Evolutionary conservation across 2,797 vertebrate species (phyloP).

Genomic region (Decapterus maruadsi): DNA sequence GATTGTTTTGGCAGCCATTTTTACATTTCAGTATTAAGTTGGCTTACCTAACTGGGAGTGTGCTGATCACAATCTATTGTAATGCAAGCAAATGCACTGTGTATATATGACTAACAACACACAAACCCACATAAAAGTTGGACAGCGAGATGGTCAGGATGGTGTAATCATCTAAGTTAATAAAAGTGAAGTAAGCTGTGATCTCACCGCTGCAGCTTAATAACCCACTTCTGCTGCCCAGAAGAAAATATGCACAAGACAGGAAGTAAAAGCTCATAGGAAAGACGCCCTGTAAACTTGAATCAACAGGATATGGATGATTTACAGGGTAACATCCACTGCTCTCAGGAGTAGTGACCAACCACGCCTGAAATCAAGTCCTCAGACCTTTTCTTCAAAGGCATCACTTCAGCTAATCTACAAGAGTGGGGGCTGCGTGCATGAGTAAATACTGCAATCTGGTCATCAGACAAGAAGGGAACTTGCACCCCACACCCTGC

Average conservation of each 20-base stretch:
- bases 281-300: slow-evolving; percentile 62
- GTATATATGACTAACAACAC: too few relatives aligned
- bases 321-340: slow-evolving; percentile 54
- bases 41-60: too few relatives aligned
- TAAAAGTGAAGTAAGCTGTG: background rate
- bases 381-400: slow-evolving; percentile 63
- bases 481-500: slow-evolving; percentile 23
- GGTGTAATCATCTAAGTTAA: background rate
- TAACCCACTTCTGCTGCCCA: background rate
- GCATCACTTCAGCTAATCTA: slow-evolving; percentile 62
- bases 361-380: slow-evolving; percentile 37
- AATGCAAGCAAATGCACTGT: too few relatives aligned
- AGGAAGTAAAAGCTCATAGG: slow-evolving; percentile 70
- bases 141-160: background rate
- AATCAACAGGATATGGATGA: slow-evolving; percentile 74
- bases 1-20: too few relatives aligned
- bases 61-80: too few relatives aligned
- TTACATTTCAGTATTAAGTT: too few relatives aligned
- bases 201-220: slow-evolving; percentile 11
- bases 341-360: slow-evolving; percentile 20
- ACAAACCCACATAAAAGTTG: too few relatives aligned
- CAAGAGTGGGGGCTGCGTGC: slow-evolving; percentile 18
- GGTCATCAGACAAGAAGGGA: slow-evolving; percentile 56
- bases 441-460: slow-evolving; percentile 74
- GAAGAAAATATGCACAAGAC: slow-evolving; percentile 27